These are phyloP conservation scores for Apis cerana DNA, from an alignment of 1,140 invertebrate genomes.

Conservation along the genomic window DNA sequence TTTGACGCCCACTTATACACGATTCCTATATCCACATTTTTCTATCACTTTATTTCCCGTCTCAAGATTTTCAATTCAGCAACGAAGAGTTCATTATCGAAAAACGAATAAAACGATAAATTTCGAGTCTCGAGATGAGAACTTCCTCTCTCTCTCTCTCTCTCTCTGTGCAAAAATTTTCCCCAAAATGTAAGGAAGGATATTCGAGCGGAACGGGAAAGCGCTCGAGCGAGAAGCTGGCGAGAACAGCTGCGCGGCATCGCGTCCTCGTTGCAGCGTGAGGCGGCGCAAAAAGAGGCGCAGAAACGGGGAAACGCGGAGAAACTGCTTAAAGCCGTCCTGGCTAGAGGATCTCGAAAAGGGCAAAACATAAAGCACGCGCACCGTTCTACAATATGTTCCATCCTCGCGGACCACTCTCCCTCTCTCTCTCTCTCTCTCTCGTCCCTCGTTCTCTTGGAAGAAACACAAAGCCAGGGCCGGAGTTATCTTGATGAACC, in stretches of 20 bases:
- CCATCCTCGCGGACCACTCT: slow-evolving; percentile 13
- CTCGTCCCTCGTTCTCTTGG: slow-evolving; percentile 46
- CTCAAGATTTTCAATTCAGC: no score
- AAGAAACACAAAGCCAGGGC: slow-evolving; percentile 70
- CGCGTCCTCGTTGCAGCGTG: neutral
- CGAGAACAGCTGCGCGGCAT: neutral
- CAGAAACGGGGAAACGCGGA: slow-evolving; percentile 16
- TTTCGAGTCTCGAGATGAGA: no score
- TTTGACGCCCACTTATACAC: no score
- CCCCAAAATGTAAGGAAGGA: neutral
- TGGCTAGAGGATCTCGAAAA: slow-evolving; percentile 53
- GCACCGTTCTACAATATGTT: slow-evolving; percentile 63
- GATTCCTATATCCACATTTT: no score
- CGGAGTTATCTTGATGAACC: slow-evolving; percentile 78
- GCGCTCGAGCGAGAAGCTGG: neutral
- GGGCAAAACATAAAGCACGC: slow-evolving; percentile 68
- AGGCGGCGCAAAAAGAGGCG: slow-evolving; percentile 45
- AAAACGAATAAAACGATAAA: no score
- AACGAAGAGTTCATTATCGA: no score
- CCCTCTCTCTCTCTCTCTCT: neutral
- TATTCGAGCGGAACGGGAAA: neutral
- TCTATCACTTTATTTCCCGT: no score
- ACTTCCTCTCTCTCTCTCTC: no score
- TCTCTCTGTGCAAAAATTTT: no score
- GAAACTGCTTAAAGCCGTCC: slow-evolving; percentile 16